Base-by-base conservation (phyloP, 1,140 invertebrate species). In the Lucilia cuprina region DNA sequence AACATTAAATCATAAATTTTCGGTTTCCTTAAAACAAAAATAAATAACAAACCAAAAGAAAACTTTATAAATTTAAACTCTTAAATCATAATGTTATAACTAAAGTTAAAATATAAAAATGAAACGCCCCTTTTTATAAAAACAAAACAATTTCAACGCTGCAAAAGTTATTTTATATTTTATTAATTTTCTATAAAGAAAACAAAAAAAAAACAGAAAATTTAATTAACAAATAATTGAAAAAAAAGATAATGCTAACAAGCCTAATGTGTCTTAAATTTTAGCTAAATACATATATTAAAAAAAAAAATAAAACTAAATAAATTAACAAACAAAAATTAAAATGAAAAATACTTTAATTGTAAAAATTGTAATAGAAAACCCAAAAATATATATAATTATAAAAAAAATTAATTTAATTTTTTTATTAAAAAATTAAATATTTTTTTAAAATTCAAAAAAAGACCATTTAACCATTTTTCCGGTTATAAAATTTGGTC, bases 211-310 rank as follows among this genome's bases (percentile, higher is more conserved):
- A n/a, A 77, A 12, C 70, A 82, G 84, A 74, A 84, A 75, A 70
- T 70, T 70, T 21, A 70, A 60, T 60, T 60, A 60, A 7, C 5
- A 41, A 25, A 70, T 21, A 25, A 70, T 21, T 65, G 8, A 86
- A 83, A 82, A 84, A 21, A 47, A 83, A 75, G 87, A 87, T 87
- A 88, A 88, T 86, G 89, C 89, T 88, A 90, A 89, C 86, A 87
- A 89, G 89, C 89, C 89, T 90, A 87, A 89, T 89, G 89, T 90
- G 89, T 90, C 89, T 90, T 90, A 90, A 90, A 89, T 87, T 87
- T 87, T 88, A 88, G 88, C 87, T 89, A 89, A 88, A 86, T 86
- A 86, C 85, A 78, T 80, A 41, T 41, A 41, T 74, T 74, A 84
- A 80, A 19, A 21, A 83, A 55, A 65, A 83, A 47, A 83, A 80